phyloP scores from a whole-genome alignment of 1,140 invertebrate species.

The Drosophila lini region DNA sequence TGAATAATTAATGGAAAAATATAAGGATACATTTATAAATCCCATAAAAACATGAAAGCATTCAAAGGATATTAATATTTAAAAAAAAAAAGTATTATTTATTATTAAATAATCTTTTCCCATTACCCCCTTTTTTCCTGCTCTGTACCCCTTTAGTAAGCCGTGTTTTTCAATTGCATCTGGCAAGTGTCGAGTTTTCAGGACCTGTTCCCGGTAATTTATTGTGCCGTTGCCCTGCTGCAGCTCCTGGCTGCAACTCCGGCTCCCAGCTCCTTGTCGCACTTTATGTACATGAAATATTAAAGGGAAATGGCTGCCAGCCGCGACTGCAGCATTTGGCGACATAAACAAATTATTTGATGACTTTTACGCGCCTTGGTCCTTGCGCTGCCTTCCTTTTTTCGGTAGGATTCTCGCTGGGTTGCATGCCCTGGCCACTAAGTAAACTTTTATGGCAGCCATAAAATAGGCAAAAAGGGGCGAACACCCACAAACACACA shows the following conservation, averaged over 20 bases:
- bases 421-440: conserved; percentile 67
- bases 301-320: conserved; percentile 35
- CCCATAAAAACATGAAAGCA: too few relatives aligned
- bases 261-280: conserved; percentile 1
- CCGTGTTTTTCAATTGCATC: conserved; percentile 5
- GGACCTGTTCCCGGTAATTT: conserved; percentile 5
- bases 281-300: conserved; percentile 43
- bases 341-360: conserved; percentile 81
- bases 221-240: conserved; percentile 3
- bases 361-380: conserved; percentile 60
- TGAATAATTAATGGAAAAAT: too few relatives aligned
- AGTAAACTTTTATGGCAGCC: conserved; percentile 76
- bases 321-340: conserved; percentile 52
- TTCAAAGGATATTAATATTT: too few relatives aligned
- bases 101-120: too few relatives aligned
- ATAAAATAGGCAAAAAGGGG: conserved; percentile 79
- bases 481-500: conserved; percentile 26
- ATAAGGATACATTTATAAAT: too few relatives aligned
- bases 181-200: conserved; percentile 5
- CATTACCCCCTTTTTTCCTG: not conserved
- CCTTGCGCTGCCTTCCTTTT: not conserved
- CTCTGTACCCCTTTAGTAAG: too few relatives aligned
- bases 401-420: conserved; percentile 21
- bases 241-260: not conserved
- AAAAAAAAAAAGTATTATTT: too few relatives aligned